Conservation (phyloP, 1,140 invertebrate species). For the Yoshiicerus persimilis region DNA sequence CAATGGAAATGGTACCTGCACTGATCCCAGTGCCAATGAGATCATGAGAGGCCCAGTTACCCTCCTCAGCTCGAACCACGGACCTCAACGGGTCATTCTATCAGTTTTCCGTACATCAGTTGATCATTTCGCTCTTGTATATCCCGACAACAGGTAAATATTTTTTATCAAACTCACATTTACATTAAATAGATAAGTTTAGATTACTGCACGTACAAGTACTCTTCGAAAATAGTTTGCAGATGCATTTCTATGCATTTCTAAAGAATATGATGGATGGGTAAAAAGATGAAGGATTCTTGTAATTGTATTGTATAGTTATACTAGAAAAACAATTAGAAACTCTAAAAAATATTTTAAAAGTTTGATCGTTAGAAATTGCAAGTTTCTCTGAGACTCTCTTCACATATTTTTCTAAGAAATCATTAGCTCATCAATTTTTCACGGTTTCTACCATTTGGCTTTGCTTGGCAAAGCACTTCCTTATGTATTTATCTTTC, state of each 20-base stretch:
- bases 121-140: constrained; percentile 47
- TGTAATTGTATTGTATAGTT: no score
- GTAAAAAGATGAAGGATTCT: no score
- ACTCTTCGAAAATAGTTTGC: no score
- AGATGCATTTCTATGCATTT: no score
- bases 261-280: no score
- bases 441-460: not conserved
- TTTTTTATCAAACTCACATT: not conserved
- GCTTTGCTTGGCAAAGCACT: not conserved
- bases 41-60: constrained; percentile 44
- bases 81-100: constrained; percentile 40
- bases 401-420: not conserved
- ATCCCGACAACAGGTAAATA: constrained; percentile 45
- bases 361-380: not conserved
- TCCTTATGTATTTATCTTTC: not conserved
- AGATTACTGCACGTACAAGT: no score
- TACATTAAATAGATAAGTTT: no score
- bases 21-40: constrained; percentile 36
- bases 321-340: no score
- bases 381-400: not conserved
- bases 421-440: not conserved
- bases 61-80: constrained; percentile 34
- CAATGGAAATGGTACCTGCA: not conserved
- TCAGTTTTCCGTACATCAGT: constrained; percentile 43
- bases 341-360: not conserved